Conservation (phyloP, 64 coral and sea anemone species). For the Trachythela sp. region DNA sequence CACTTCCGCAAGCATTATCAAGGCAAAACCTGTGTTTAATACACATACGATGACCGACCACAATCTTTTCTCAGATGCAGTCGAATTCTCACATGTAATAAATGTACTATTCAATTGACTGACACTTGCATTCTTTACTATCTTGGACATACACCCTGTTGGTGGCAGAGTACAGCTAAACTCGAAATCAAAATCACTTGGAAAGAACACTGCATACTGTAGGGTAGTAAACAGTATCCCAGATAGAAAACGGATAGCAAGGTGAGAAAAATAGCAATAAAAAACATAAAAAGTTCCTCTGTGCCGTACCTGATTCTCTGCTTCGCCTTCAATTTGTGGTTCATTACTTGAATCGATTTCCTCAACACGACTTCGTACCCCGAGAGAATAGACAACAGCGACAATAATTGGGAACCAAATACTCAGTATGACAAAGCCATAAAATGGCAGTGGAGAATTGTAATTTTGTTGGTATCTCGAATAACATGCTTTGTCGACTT, state of each 20-base stretch:
- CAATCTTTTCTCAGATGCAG: no score
- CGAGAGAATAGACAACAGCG: background rate
- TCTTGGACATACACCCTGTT: no score
- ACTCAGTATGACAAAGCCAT: background rate
- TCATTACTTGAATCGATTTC: background rate
- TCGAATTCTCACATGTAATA: background rate
- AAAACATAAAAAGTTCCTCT: background rate
- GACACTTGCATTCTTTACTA: no score
- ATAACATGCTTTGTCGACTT: background rate
- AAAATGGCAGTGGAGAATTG: background rate
- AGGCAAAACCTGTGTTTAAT: no score
- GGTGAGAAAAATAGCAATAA: background rate
- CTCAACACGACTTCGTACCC: no score
- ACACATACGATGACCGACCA: no score
- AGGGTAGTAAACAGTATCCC: no score
- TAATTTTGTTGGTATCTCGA: background rate
- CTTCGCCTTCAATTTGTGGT: no score
- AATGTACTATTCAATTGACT: background rate
- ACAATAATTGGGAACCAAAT: background rate
- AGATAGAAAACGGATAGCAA: no score
- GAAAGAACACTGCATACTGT: no score
- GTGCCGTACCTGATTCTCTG: background rate
- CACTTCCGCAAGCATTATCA: background rate
- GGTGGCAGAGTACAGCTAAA: no score
- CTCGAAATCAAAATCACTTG: no score